These are phyloP conservation scores for Habropoda laboriosa DNA, from an alignment of 1,140 invertebrate genomes.

Conservation along the genomic window DNA sequence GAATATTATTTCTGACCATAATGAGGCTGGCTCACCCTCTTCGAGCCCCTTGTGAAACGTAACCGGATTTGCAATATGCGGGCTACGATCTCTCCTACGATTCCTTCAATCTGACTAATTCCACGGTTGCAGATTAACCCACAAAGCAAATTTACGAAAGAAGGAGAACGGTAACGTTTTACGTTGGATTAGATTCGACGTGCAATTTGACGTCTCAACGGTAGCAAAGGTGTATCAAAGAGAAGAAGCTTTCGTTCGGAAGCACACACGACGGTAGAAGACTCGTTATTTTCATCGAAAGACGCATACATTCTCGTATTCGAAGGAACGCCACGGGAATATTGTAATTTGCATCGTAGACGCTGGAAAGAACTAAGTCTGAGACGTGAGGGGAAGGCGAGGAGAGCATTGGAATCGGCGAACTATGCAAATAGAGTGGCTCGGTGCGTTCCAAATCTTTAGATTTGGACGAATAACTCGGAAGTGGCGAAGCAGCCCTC, in stretches of 20 bases:
- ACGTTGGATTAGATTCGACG: background rate
- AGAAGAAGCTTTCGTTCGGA: slow-evolving; percentile 8
- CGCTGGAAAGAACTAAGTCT: slow-evolving; percentile 78
- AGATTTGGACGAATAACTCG: slow-evolving; percentile 63
- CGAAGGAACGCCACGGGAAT: slow-evolving; percentile 77
- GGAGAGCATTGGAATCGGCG: slow-evolving; percentile 72
- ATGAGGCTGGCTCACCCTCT: slow-evolving; percentile 24
- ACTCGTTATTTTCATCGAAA: slow-evolving; percentile 75
- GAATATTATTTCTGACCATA: slow-evolving; percentile 50
- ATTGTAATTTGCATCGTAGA: slow-evolving; percentile 81
- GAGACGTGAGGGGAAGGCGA: slow-evolving; percentile 45
- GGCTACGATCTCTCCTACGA: slow-evolving; percentile 22
- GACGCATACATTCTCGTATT: slow-evolving; percentile 80
- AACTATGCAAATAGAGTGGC: slow-evolving; percentile 76
- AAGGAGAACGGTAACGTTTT: too few relatives aligned
- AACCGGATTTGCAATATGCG: slow-evolving; percentile 51
- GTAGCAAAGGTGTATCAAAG: background rate
- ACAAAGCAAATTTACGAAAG: background rate
- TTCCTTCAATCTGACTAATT: slow-evolving; percentile 21
- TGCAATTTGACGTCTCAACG: background rate
- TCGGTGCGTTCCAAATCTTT: slow-evolving; percentile 66
- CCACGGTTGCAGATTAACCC: slow-evolving; percentile 16
- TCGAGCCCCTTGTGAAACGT: slow-evolving; percentile 28
- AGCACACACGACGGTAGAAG: slow-evolving; percentile 2
- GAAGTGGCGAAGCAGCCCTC: slow-evolving; percentile 42